These are phyloP conservation scores for Pollimyrus isidori DNA, from an alignment of 2,113 vertebrate genomes.

Conservation along the genomic window DNA sequence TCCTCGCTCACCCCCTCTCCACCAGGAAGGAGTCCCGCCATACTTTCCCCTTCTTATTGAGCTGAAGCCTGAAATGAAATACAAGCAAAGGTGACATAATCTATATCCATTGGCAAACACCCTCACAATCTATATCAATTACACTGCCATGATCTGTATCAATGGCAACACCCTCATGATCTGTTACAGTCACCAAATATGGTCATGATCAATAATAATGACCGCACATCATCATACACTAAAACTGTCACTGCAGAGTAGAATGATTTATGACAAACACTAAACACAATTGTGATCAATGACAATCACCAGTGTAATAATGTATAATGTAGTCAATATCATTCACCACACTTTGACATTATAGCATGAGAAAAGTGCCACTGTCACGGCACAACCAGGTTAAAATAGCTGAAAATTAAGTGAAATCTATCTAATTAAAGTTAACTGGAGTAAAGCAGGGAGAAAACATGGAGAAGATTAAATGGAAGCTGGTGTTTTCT, in stretches of 20 bases:
- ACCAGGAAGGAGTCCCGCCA: conserved; percentile 96
- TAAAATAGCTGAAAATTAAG: not conserved
- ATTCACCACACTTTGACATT: not conserved
- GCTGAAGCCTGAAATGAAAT: conserved; percentile 70
- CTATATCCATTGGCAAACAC: not conserved
- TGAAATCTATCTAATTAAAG: not conserved
- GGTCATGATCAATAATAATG: not conserved
- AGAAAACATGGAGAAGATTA: conserved; percentile 9
- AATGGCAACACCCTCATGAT: not conserved
- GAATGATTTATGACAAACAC: not conserved
- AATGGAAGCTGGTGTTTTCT: conserved; percentile 22
- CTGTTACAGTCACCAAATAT: not conserved
- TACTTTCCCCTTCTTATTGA: conserved; percentile 80
- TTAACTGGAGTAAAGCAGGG: conserved; percentile 9
- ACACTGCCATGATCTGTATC: not conserved
- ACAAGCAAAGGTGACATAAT: not conserved
- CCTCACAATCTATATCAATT: not conserved
- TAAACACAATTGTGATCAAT: not conserved
- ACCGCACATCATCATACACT: not conserved
- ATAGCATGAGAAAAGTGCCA: not conserved
- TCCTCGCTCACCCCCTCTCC: conserved; percentile 80
- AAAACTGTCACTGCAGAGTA: not conserved
- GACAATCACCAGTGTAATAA: not conserved
- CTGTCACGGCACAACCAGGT: not conserved
- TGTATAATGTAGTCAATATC: not conserved